A percentile compares a stretch with the other conserved stretches of the same genome.
Evolutionary conservation across 2,888 invertebrate genomes (phyloP).

Genomic region (Lissonota sp.): DNA sequence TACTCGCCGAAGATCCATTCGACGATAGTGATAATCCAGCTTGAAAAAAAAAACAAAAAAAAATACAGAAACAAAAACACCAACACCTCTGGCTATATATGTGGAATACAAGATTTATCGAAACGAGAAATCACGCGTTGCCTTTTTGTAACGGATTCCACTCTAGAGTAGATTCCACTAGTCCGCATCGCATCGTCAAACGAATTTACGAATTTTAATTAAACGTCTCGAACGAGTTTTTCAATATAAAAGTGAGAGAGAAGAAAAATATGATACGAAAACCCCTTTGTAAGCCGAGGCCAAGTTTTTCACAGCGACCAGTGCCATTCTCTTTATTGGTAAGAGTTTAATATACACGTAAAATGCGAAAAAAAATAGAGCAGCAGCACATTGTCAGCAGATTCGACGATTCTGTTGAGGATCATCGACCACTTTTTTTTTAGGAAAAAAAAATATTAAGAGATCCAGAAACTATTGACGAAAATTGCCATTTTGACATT

Average conservation of each 20-base stretch:
- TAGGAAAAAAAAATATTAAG: slow-evolving; percentile 66
- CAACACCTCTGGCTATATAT: slow-evolving; percentile 43
- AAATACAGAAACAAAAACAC: not conserved
- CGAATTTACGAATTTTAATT: slow-evolving; percentile 30
- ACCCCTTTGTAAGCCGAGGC: slow-evolving; percentile 65
- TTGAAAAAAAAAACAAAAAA: slow-evolving; percentile 10
- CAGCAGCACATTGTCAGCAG: slow-evolving; percentile 18
- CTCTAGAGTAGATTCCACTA: slow-evolving; percentile 59
- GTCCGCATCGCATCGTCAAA: slow-evolving; percentile 60
- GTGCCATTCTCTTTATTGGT: slow-evolving; percentile 81
- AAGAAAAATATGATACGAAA: slow-evolving; percentile 54
- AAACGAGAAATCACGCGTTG: slow-evolving; percentile 80
- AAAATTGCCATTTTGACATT: slow-evolving; percentile 38
- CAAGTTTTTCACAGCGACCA: slow-evolving; percentile 77
- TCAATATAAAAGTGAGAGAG: slow-evolving; percentile 47
- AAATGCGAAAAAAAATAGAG: slow-evolving; percentile 30
- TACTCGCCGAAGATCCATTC: slow-evolving; percentile 5
- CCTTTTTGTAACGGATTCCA: slow-evolving; percentile 80
- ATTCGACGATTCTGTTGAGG: slow-evolving; percentile 16
- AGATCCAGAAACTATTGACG: slow-evolving; percentile 63
- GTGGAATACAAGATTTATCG: slow-evolving; percentile 62
- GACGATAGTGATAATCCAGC: not conserved
- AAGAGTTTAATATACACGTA: slow-evolving; percentile 54
- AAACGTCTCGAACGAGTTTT: slow-evolving; percentile 28
- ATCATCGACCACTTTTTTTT: slow-evolving; percentile 66